Percentiles rank a stretch among this genome's conserved stretches.
phyloP scores from a whole-genome alignment of 2,888 invertebrate species.

The Tetranychus piercei region DNA sequence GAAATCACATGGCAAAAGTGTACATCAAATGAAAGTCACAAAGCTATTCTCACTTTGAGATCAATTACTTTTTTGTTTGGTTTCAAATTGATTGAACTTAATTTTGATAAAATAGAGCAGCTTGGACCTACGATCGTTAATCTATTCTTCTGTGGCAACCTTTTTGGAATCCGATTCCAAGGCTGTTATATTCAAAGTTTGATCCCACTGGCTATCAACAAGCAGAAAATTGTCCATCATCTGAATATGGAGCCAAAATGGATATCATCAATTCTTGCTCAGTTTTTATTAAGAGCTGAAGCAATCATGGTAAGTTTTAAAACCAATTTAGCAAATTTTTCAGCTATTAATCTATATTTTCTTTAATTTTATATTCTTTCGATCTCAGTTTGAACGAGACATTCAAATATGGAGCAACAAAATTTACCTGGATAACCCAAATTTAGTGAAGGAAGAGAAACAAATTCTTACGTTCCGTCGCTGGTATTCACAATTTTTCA shows the following conservation, averaged over 20 bases:
- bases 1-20: neutral
- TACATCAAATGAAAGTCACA: neutral
- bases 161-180: constrained; percentile 30
- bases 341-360: neutral
- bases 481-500: constrained; percentile 74
- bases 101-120: constrained; percentile 44
- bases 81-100: constrained; percentile 39
- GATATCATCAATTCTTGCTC: constrained; percentile 44
- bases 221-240: constrained; percentile 57
- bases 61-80: constrained; percentile 42
- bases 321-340: neutral
- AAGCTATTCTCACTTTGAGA: constrained; percentile 44
- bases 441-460: constrained; percentile 53
- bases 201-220: constrained; percentile 54
- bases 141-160: constrained; percentile 41
- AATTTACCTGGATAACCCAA: constrained; percentile 48
- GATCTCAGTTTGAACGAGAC: constrained; percentile 56
- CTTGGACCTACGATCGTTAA: constrained; percentile 60
- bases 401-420: constrained; percentile 73
- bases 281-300: constrained; percentile 48
- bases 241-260: constrained; percentile 45
- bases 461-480: constrained; percentile 50
- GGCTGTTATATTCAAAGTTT: constrained; percentile 52
- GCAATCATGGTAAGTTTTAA: constrained; percentile 27
- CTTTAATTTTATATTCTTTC: constrained; percentile 8